These are phyloP conservation scores for Arenicola marina DNA, from an alignment of 2,888 invertebrate species.

Conservation along the genomic window DNA sequence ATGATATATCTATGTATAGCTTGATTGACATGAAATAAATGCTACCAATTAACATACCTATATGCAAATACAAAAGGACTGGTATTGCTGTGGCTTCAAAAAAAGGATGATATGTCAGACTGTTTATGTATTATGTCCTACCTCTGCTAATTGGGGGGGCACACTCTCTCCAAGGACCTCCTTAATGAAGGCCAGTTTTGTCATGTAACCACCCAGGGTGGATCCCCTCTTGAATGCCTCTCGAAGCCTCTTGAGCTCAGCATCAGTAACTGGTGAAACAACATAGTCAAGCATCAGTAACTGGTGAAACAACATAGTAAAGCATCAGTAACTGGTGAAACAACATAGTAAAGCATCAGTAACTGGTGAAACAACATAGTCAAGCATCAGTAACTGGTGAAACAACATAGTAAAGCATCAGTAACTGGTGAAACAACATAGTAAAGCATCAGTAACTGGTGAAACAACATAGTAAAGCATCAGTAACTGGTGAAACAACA, in stretches of 20 bases:
- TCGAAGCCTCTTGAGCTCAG: constrained; percentile 79
- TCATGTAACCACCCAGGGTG: constrained; percentile 69
- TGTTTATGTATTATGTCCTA: constrained; percentile 43
- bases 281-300: no score
- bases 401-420: no score
- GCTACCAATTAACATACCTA: background rate
- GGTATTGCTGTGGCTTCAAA: background rate
- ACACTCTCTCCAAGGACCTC: constrained; percentile 88
- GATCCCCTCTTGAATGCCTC: constrained; percentile 87
- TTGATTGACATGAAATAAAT: background rate
- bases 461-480: no score
- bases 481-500: no score
- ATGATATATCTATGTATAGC: background rate
- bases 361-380: no score
- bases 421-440: no score
- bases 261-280: constrained; percentile 87
- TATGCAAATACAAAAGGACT: background rate
- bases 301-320: no score
- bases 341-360: no score
- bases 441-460: no score
- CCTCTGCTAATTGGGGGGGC: constrained; percentile 78
- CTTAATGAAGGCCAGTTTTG: constrained; percentile 77
- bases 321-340: no score
- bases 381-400: no score
- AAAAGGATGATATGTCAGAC: background rate